Evolutionary conservation across 30 jellyfish, hydroid and myxozoan species (phyloP).

Genomic region (Cassiopea xamachana): DNA sequence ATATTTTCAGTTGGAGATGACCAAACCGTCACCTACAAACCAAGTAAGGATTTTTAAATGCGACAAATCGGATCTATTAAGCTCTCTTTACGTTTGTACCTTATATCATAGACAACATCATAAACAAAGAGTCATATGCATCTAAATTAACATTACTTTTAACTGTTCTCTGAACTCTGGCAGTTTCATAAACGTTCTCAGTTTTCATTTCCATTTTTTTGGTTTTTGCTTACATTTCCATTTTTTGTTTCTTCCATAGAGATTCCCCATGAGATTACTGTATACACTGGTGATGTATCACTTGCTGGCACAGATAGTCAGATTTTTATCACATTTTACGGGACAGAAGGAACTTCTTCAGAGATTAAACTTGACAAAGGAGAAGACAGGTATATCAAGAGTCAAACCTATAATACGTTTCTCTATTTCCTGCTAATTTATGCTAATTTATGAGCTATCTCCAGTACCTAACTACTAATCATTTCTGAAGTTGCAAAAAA

Average conservation of each 20-base stretch:
- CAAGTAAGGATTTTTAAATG: slow-evolving; percentile 73
- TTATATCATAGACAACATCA: too few species aligned
- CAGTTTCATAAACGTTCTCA: too few species aligned
- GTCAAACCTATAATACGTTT: not conserved
- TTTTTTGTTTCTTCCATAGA: slow-evolving; percentile 41
- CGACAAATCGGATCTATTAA: too few species aligned
- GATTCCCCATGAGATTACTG: slow-evolving; percentile 89
- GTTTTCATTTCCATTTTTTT: not conserved
- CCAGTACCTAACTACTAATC: too few species aligned
- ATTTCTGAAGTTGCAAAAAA: too few species aligned
- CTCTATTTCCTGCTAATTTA: not conserved
- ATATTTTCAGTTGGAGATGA: slow-evolving; percentile 86
- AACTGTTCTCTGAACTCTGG: too few species aligned
- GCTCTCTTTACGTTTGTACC: too few species aligned
- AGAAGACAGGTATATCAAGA: slow-evolving; percentile 78
- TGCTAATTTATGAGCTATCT: too few species aligned
- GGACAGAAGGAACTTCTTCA: slow-evolving; percentile 79
- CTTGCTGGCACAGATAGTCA: slow-evolving; percentile 95
- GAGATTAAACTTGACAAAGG: slow-evolving; percentile 91
- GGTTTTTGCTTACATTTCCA: not conserved
- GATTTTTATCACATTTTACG: slow-evolving; percentile 79
- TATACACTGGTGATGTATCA: slow-evolving; percentile 90
- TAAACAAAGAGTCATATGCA: too few species aligned
- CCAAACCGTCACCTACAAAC: slow-evolving; percentile 82
- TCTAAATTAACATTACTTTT: too few species aligned